Conservation (phyloP, 1,140 invertebrate species). For the Rhyzopertha dominica region DNA sequence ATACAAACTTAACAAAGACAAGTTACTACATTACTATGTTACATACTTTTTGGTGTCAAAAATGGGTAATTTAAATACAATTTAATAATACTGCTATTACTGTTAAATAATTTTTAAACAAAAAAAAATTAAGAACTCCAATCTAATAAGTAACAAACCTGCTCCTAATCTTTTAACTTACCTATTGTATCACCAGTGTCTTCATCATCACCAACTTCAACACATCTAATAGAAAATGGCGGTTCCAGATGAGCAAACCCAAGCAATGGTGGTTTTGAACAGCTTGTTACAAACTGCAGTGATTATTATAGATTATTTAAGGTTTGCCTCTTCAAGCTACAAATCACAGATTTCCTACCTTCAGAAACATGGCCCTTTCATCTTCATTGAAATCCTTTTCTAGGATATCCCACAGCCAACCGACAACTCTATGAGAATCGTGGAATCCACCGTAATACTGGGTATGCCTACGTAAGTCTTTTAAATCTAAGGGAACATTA, state of each 20-base stretch:
- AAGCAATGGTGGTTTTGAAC: constrained; percentile 94
- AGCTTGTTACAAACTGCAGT: constrained; percentile 98
- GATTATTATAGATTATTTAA: not conserved
- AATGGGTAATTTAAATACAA: no score
- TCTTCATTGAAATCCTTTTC: constrained; percentile 91
- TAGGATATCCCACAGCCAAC: constrained; percentile 98
- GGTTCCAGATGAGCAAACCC: constrained; percentile 97
- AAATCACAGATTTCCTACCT: constrained; percentile 54
- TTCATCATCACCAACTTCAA: constrained; percentile 98
- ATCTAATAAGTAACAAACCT: constrained; percentile 4
- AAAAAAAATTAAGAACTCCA: constrained; percentile 15
- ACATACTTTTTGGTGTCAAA: no score
- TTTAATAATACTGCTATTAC: no score
- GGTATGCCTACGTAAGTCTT: constrained; percentile 87
- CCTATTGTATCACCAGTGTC: constrained; percentile 95
- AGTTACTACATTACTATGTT: no score
- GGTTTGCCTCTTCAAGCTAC: not conserved
- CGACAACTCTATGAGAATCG: constrained; percentile 94
- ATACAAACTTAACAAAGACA: no score
- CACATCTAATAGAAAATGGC: constrained; percentile 97
- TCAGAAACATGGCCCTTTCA: constrained; percentile 90
- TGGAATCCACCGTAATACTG: constrained; percentile 99
- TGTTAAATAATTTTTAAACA: not conserved
- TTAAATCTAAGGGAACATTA: constrained; percentile 83
- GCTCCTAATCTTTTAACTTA: constrained; percentile 34